phyloP scores from a whole-genome alignment of 2,113 vertebrate species.

The Phrynosoma blainvillii region DNA sequence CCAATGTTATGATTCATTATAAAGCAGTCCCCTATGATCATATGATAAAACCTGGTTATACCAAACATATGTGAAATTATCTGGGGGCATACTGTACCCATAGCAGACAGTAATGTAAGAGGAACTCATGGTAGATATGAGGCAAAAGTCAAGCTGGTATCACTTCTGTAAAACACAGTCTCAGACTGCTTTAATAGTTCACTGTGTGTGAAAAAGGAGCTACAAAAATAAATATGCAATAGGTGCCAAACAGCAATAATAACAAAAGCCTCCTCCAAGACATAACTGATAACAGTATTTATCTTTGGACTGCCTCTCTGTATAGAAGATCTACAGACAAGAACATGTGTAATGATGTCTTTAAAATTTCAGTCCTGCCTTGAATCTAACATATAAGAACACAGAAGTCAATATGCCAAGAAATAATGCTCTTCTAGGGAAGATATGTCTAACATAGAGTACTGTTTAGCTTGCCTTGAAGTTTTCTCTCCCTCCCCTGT shows the following conservation, averaged over 20 bases:
- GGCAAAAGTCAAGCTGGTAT: constrained; percentile 18
- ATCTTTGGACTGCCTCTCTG: constrained; percentile 29
- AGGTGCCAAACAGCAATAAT: constrained; percentile 43
- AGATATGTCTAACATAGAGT: background rate
- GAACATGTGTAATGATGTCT: background rate
- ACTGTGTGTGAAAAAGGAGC: constrained; percentile 15
- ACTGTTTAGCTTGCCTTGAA: too few species aligned
- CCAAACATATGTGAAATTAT: background rate
- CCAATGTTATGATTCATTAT: too few species aligned
- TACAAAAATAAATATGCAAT: constrained; percentile 47
- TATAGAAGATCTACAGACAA: constrained; percentile 27
- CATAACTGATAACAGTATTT: constrained; percentile 6
- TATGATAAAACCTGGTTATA: background rate
- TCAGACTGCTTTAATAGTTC: constrained; percentile 32
- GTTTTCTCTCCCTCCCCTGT: background rate
- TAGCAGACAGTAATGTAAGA: background rate
- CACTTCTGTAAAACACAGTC: constrained; percentile 25
- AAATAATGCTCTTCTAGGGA: constrained; percentile 18
- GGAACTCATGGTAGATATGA: too few species aligned
- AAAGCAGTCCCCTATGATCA: too few species aligned
- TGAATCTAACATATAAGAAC: constrained; percentile 18
- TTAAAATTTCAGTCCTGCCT: too few species aligned
- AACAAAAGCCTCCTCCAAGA: constrained; percentile 29
- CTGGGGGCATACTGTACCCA: background rate
- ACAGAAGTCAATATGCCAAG: constrained; percentile 13